These are phyloP conservation scores for Bergia sp. DNA, from an alignment of 92 coral and sea anemone genomes.

Conservation along the genomic window DNA sequence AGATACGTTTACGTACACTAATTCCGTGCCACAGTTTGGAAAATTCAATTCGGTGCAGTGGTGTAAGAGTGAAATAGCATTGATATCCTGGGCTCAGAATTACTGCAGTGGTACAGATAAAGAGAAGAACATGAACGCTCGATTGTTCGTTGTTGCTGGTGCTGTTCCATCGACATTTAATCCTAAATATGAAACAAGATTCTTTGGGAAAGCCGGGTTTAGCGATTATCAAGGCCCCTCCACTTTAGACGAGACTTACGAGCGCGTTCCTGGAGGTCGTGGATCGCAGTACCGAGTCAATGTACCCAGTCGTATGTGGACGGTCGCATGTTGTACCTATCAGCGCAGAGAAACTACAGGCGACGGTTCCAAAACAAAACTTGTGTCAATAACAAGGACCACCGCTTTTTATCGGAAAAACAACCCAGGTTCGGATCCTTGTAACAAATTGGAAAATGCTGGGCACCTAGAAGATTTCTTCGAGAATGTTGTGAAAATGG, in stretches of 20 bases:
- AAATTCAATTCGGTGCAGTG: neutral
- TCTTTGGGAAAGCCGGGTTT: neutral
- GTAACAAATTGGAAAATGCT: neutral
- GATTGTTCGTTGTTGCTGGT: neutral
- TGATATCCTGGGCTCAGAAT: neutral
- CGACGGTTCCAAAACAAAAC: neutral
- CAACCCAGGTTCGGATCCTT: neutral
- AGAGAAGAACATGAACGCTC: neutral
- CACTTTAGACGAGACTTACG: neutral
- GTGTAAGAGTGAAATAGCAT: neutral
- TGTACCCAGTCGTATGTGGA: neutral
- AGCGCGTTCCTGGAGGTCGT: no score
- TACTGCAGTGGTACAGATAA: neutral
- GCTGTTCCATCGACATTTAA: neutral
- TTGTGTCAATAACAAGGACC: neutral
- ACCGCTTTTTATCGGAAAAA: neutral
- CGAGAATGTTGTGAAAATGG: neutral
- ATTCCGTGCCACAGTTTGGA: conserved; percentile 7
- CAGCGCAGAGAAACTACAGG: neutral
- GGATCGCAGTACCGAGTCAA: neutral
- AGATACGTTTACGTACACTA: neutral
- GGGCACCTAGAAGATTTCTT: neutral
- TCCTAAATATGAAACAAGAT: neutral
- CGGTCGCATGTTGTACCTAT: neutral
- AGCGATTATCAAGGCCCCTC: neutral